Evolutionary conservation across 1,140 invertebrate species (phyloP).

Genomic region (Leptinotarsa lineolata): DNA sequence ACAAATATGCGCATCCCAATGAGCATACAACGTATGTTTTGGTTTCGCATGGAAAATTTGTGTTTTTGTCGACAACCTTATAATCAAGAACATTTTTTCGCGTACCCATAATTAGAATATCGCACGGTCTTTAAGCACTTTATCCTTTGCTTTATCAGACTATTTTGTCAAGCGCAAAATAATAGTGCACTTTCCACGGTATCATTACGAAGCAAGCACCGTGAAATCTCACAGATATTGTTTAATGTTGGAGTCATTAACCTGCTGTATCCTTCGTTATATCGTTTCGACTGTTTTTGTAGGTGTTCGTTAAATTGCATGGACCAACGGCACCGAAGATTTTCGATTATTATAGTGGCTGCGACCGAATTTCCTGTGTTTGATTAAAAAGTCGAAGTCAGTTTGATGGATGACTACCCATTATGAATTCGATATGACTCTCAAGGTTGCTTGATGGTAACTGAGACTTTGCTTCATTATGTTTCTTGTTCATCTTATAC

Average conservation of each 20-base stretch:
- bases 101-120: slow-evolving; percentile 18
- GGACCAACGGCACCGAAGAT: slow-evolving; percentile 1
- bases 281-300: slow-evolving; percentile 2
- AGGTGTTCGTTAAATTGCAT: neutral
- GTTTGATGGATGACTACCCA: neutral
- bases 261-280: neutral
- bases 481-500: no score
- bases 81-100: neutral
- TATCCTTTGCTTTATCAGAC: slow-evolving; percentile 13
- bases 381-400: neutral
- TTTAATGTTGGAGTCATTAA: slow-evolving; percentile 18
- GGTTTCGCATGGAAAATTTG: neutral
- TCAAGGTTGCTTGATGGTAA: no score
- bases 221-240: slow-evolving; percentile 24
- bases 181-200: slow-evolving; percentile 20
- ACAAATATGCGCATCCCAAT: neutral
- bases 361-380: neutral
- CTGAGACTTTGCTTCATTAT: no score
- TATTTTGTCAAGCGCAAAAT: slow-evolving; percentile 21
- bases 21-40: neutral
- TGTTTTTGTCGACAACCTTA: neutral
- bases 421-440: slow-evolving; percentile 5
- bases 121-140: slow-evolving; percentile 19
- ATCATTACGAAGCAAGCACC: slow-evolving; percentile 14
- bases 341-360: neutral